Evolutionary conservation across 92 coral and sea anemone species (phyloP), one percentile per base, ranked within the genome.

Genomic region (Umimayanthus kanabou): DNA sequence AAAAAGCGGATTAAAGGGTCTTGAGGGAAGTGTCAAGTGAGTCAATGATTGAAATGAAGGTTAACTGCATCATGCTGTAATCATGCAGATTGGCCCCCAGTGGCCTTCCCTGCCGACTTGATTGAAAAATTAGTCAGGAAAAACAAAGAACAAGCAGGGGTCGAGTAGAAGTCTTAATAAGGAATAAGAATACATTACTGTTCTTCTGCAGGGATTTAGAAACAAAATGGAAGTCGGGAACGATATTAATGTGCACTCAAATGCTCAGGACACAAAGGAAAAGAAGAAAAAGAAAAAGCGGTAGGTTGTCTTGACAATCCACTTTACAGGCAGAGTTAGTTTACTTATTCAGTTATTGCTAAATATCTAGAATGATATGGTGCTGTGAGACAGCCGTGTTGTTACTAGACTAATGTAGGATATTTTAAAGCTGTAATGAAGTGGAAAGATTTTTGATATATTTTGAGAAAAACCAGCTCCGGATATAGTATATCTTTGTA

Each of bases 221-320:
- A 15, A 79, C 49, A 65, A 43, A 69, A 81, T 81, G 85, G 85
- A 81, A 64, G 75, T 23, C 33, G 30, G 39, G 37, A 33, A 65
- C 85, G 47, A 66, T 23, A 39, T 81, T 40, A 57, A 66, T 40
- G 58, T 8, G 55, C 6, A 64, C 55, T n/a, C 39, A 26, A n/a
- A 81, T 45, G 30, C 29, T 65, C 76, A 81, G 37, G 85, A 81
- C 22, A 4, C 85, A 10, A 64, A 43, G 39, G 85, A 81, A 25
- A 81, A 81, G 57, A 81, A 81, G 85, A 81, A 81, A 66, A 65
- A 47, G 72, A 81, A 39, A 81, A 81, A 81, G 74, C 72, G 85
- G 85, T 81, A 65, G 8, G 85, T 81, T 81, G 81, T 77, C 45
- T 76, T 45, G 69, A 20, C 69, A 61, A 61, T 61, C 69, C 69